These are phyloP conservation scores for Rhagoletis pomonella DNA, from an alignment of 1,140 invertebrate genomes.

Conservation along the genomic window DNA sequence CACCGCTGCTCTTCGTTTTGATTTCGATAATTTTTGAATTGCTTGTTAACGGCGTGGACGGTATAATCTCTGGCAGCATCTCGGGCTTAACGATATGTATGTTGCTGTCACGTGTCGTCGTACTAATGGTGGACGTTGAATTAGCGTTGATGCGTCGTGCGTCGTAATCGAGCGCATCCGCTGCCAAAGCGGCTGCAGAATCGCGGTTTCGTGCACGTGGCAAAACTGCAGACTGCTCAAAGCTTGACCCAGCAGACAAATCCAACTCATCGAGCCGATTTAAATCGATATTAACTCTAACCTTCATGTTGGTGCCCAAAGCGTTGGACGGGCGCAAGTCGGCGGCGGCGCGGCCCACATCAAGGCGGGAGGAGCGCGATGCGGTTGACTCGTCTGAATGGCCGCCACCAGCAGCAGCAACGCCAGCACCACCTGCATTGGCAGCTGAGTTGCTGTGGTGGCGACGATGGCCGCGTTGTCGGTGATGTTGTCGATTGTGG, in stretches of 20 bases:
- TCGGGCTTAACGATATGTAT: constrained; percentile 72
- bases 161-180: constrained; percentile 20
- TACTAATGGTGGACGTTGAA: constrained; percentile 56
- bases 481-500: constrained; percentile 55
- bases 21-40: constrained; percentile 73
- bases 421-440: constrained; percentile 12
- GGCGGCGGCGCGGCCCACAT: not conserved
- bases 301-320: not conserved
- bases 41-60: constrained; percentile 68
- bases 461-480: constrained; percentile 57
- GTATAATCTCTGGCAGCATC: constrained; percentile 66
- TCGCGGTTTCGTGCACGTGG: constrained; percentile 44
- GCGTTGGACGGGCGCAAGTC: not conserved
- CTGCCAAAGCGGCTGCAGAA: not conserved
- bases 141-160: constrained; percentile 27
- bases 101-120: constrained; percentile 69
- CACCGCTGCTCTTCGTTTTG: constrained; percentile 65
- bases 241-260: constrained; percentile 11
- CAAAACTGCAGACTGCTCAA: constrained; percentile 36
- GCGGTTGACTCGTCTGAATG: not conserved
- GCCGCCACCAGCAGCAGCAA: not conserved
- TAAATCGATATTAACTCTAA: constrained; percentile 48
- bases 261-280: constrained; percentile 58
- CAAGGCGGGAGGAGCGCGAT: not conserved
- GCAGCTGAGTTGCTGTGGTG: constrained; percentile 60